A percentile compares a stretch with the other conserved stretches of the same genome.
Evolutionary conservation across 2,113 vertebrate species (phyloP).

Genomic region (Willisornis vidua): DNA sequence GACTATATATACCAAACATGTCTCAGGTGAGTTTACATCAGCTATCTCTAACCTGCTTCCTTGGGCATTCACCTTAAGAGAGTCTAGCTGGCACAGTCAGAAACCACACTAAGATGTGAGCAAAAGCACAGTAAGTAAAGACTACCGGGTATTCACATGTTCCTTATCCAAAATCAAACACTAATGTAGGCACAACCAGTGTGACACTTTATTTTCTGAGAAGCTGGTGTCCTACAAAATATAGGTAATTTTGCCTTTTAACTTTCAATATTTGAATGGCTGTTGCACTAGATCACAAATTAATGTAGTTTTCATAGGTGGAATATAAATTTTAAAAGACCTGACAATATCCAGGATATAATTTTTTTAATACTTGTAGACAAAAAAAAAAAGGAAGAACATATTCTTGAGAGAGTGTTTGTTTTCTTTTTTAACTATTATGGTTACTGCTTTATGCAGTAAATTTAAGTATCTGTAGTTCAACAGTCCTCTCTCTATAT

Average conservation of each 20-base stretch:
- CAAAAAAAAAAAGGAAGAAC: background rate
- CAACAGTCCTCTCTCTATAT: background rate
- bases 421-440: background rate
- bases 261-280: background rate
- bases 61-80: background rate
- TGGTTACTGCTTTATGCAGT: background rate
- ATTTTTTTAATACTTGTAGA: background rate
- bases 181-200: background rate
- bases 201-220: background rate
- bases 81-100: background rate
- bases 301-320: background rate
- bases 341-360: background rate
- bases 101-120: background rate
- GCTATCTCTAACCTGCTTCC: background rate
- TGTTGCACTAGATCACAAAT: background rate
- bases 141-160: background rate
- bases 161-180: background rate
- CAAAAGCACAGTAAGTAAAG: background rate
- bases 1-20: background rate
- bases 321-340: background rate
- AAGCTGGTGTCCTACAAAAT: background rate
- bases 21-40: background rate
- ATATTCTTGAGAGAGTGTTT: background rate
- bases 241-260: background rate
- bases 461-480: background rate